These are phyloP conservation scores for Mycetomoellerius zeteki DNA, from an alignment of 1,140 invertebrate species.

Conservation along the genomic window DNA sequence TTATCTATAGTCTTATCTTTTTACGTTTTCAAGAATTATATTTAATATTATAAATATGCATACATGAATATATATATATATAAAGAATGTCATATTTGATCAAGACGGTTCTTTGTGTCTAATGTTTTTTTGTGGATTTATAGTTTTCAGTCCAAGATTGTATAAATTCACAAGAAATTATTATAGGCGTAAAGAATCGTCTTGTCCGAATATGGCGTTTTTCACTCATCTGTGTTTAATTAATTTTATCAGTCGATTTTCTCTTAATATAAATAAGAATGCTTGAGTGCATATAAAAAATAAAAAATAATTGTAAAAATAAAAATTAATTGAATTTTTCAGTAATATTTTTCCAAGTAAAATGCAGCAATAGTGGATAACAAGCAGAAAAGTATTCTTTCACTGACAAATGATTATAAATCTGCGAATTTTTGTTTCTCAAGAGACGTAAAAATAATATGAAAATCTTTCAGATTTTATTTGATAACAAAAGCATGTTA, in stretches of 20 bases:
- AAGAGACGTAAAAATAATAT: constrained; percentile 4
- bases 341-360: not conserved
- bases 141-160: too few species aligned
- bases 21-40: not conserved
- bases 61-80: too few species aligned
- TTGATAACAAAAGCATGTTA: not conserved
- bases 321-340: not conserved
- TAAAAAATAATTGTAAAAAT: not conserved
- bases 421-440: not conserved
- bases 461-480: not conserved
- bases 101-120: too few species aligned
- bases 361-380: not conserved
- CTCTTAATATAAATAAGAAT: not conserved
- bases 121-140: too few species aligned
- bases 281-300: too few species aligned
- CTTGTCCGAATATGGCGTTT: too few species aligned
- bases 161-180: too few species aligned
- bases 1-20: not conserved
- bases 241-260: not conserved
- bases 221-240: not conserved
- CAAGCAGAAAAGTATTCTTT: not conserved
- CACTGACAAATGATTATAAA: not conserved
- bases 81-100: too few species aligned
- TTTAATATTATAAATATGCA: not conserved
- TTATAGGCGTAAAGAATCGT: too few species aligned